Conservation (phyloP, 2,888 invertebrate genomes). For the Coelinius sp. region DNA sequence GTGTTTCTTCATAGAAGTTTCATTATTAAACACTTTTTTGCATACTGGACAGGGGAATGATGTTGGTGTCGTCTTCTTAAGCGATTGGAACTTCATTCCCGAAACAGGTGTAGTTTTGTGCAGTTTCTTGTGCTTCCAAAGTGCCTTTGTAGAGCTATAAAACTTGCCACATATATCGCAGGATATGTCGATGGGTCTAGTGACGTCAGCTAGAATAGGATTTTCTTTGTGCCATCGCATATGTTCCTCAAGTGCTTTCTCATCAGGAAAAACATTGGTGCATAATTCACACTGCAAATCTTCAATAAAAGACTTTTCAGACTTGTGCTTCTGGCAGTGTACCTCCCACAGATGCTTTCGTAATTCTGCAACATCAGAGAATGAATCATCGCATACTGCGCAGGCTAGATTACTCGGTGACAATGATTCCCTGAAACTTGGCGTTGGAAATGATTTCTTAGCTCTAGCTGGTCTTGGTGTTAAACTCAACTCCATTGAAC, state of each 20-base stretch:
- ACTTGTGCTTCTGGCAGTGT: conserved; percentile 72
- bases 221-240: conserved; percentile 72
- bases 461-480: conserved; percentile 12
- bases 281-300: conserved; percentile 70
- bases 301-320: conserved; percentile 58
- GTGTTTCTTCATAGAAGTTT: conserved; percentile 67
- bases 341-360: conserved; percentile 76
- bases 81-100: conserved; percentile 47
- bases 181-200: conserved; percentile 64
- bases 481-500: conserved; percentile 1
- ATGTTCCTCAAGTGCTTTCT: conserved; percentile 69
- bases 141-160: conserved; percentile 75
- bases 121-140: conserved; percentile 75
- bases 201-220: conserved; percentile 56
- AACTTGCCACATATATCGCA: conserved; percentile 79
- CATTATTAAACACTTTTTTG: conserved; percentile 68
- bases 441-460: conserved; percentile 18
- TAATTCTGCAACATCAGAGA: conserved; percentile 73
- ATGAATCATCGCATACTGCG: conserved; percentile 75
- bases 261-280: conserved; percentile 71
- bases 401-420: conserved; percentile 70
- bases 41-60: conserved; percentile 69
- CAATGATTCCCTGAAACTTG: neutral
- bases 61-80: conserved; percentile 27
- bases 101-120: conserved; percentile 55